Evolutionary conservation across 2,113 vertebrate genomes (phyloP).

Genomic region (Pelmatolapia mariae): DNA sequence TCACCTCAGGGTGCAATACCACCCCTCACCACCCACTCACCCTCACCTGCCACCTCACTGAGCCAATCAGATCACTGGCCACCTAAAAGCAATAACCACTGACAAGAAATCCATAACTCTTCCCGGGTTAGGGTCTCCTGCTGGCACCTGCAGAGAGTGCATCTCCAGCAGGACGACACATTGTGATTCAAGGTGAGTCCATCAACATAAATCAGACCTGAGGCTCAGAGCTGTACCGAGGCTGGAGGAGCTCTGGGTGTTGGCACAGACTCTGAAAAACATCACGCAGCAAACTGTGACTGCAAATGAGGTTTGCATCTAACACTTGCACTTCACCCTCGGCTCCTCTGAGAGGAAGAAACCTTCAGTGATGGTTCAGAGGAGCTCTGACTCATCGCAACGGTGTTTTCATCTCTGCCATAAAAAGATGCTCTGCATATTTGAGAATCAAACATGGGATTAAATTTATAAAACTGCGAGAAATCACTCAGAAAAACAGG

Average conservation of each 20-base stretch:
- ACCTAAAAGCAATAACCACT: background rate
- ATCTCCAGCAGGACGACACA: background rate
- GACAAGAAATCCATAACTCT: slow-evolving; percentile 25
- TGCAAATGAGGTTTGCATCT: slow-evolving; percentile 24
- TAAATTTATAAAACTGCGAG: background rate
- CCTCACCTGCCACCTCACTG: background rate
- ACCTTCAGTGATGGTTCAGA: background rate
- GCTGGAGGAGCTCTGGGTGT: background rate
- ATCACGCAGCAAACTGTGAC: slow-evolving; percentile 17
- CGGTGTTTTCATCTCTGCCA: background rate
- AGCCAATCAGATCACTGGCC: slow-evolving; percentile 16
- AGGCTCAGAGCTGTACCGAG: background rate
- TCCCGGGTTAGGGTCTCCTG: background rate
- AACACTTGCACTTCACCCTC: background rate
- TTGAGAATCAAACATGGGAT: background rate
- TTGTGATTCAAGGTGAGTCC: slow-evolving; percentile 30
- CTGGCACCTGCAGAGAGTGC: background rate
- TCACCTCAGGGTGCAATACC: slow-evolving; percentile 19
- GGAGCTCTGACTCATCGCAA: background rate
- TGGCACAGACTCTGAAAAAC: slow-evolving; percentile 10
- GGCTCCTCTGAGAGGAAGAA: background rate
- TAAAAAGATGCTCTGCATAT: background rate
- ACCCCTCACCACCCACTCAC: background rate
- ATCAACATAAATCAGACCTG: slow-evolving; percentile 13
- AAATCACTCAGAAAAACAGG: background rate